Base-by-base conservation (phyloP, 2,113 vertebrate species). In the Gobiocypris rarus region DNA sequence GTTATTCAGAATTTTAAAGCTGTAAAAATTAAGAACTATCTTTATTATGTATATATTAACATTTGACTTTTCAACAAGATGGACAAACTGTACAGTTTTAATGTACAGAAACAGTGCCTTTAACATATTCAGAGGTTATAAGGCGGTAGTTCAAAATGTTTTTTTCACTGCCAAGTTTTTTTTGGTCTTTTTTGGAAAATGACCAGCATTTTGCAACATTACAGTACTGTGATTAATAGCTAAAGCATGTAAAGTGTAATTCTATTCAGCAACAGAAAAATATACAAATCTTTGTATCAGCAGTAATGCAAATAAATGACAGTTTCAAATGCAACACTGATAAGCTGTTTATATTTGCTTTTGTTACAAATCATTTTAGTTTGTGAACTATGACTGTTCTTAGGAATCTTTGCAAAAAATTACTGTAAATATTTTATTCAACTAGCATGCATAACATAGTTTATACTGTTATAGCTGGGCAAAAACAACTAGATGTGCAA, bases 81-180 rank as follows among this genome's bases (percentile, higher is more conserved):
- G 17, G 2, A 9, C 2, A 3, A 22, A 9, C 52, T 22, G 17
- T 54, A 22, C 52, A 1, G 17, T 70, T 70, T 70, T 70, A 70
- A 70, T 70, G 67, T 41, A 70, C 34, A 70, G 38, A 70, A 38
- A 69, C 17, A 41, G 67, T 69, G 65, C 17, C 38, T 69, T 41
- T 41, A 69, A 69, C 11, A 4, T 41, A 41, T 41, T 59, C 75
- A 58, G 17, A 77, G 34, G 1, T 22, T 69, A 69, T n/a, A 41
- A 69, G n/a, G 19, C 9, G 34, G 9, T 9, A n/a, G 67, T 70
- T 41, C 4, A 1, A 13, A 1, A 1, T 41, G n/a, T n/a, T n/a
- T 11, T 70, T 67, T 63, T 15, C 17, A 10, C 11, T 38, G 17
- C 31, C 8, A 34, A 11, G 34, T 67, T 19, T 34, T 45, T 73